phyloP scores from a whole-genome alignment of 1,140 invertebrate species.

The Pararge aegeria region DNA sequence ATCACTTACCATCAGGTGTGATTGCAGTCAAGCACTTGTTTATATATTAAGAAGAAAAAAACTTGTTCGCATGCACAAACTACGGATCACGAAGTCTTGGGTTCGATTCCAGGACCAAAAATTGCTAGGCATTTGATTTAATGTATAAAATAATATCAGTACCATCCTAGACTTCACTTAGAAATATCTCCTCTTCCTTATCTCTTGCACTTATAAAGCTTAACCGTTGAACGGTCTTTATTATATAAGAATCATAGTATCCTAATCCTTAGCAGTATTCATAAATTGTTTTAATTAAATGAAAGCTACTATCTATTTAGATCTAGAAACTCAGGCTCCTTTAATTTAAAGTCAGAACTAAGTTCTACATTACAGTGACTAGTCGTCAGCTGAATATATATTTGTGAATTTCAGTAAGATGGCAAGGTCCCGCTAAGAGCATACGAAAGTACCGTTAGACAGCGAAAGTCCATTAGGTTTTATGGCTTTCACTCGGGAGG shows the following conservation, averaged over 20 bases:
- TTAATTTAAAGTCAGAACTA: constrained; percentile 17
- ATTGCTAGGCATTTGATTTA: no score
- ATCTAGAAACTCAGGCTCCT: not conserved
- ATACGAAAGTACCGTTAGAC: constrained; percentile 69
- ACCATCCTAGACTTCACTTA: no score
- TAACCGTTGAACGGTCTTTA: no score
- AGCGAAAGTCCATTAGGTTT: constrained; percentile 77
- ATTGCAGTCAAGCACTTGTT: no score
- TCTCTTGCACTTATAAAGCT: no score
- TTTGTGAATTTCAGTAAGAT: constrained; percentile 52
- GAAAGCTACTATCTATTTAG: not conserved
- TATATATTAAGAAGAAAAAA: no score
- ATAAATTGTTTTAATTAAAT: constrained; percentile 2
- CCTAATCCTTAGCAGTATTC: not conserved
- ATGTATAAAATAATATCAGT: no score
- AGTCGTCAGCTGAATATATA: constrained; percentile 34
- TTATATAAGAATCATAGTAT: no score
- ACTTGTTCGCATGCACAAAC: no score
- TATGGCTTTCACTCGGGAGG: constrained; percentile 60
- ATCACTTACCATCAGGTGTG: no score
- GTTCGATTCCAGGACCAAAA: no score
- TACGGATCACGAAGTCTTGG: no score
- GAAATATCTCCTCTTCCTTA: not conserved
- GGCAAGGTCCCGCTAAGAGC: constrained; percentile 50
- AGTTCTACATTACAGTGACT: constrained; percentile 28